Base-by-base conservation (phyloP, 23 tunicate species). In the Pegea sp. region DNA sequence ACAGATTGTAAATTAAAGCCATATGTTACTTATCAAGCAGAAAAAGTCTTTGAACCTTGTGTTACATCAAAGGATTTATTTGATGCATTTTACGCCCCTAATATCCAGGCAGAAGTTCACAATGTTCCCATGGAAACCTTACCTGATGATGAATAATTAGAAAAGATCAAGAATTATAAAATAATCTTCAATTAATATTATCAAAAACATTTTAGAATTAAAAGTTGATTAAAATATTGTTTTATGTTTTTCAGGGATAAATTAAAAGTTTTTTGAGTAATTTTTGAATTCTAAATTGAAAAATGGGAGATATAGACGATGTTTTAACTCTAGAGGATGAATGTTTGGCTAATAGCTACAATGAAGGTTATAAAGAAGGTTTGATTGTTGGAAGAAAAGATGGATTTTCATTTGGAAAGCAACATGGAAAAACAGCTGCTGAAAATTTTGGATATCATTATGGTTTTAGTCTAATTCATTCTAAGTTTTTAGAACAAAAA, bases 71-170 rank as follows among this genome's bases (percentile, higher is more conserved):
- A 61, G 30, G 80, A 81, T 28, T 61, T 72, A n/a, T 81, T 81
- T 56, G 73, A 81, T 28, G 53, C 58, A 30, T 81, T 81, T 49
- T 81, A 81, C 42, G 80, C 80, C 8, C 93, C 93, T 0, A 33
- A 53, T 13, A 34, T 81, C 26, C 66, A 81, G 58, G 80, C 93
- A 0, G 74, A 81, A 22, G 42, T 54, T 6, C 30, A 42, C 1
- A 77, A 57, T 21, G 59, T 64, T 1, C 62, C 68, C 7, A 33
- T 81, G 32, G 93, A 81, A 66, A 63, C 56, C 30, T 42, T 78
- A 44, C 73, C 92, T 8, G 60, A 56, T 11, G 50, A 62, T 4
- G 11, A 50, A 50, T 50, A 6, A 13, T 50, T 20, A 30, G 27
- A 8, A 24, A 7, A 53, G 24, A 5, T 5, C 30, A 26, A 8